Evolutionary conservation across 2,888 invertebrate species (phyloP).

Genomic region (Drosophila trichaetosa): DNA sequence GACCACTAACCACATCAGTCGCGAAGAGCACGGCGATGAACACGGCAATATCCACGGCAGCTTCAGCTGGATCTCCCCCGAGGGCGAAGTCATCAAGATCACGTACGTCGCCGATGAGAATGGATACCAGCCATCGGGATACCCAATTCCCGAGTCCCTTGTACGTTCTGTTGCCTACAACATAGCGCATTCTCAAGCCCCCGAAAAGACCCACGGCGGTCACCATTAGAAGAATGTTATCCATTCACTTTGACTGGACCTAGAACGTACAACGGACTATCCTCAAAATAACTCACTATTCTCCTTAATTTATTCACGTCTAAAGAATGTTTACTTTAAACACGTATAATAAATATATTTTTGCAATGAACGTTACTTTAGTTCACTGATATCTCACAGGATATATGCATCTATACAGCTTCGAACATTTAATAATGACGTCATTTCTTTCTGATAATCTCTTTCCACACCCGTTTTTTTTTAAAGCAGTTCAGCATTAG

Average conservation of each 20-base stretch:
- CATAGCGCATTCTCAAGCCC: conserved; percentile 14
- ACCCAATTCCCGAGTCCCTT: conserved; percentile 38
- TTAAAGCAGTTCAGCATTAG: background rate
- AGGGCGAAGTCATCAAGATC: conserved; percentile 74
- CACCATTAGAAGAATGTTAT: conserved; percentile 34
- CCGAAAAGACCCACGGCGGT: conserved; percentile 10
- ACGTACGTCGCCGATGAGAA: conserved; percentile 79
- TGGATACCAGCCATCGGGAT: conserved; percentile 73
- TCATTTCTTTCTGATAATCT: background rate
- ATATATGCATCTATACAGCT: background rate
- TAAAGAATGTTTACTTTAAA: conserved; percentile 14
- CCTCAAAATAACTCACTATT: conserved; percentile 32
- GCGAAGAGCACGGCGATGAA: conserved; percentile 70
- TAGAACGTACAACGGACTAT: conserved; percentile 38
- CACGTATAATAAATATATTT: conserved; percentile 49
- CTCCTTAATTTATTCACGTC: conserved; percentile 35
- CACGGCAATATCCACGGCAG: conserved; percentile 77
- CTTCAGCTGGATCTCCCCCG: conserved; percentile 76
- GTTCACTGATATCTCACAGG: background rate
- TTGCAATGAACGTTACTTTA: conserved; percentile 27
- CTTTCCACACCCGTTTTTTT: background rate
- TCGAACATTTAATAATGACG: background rate
- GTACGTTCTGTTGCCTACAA: conserved; percentile 30
- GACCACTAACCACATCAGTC: conserved; percentile 70
- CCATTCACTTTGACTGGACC: conserved; percentile 13